Evolutionary conservation across 2,797 vertebrate genomes (phyloP).

Genomic region (Champsocephalus esox): DNA sequence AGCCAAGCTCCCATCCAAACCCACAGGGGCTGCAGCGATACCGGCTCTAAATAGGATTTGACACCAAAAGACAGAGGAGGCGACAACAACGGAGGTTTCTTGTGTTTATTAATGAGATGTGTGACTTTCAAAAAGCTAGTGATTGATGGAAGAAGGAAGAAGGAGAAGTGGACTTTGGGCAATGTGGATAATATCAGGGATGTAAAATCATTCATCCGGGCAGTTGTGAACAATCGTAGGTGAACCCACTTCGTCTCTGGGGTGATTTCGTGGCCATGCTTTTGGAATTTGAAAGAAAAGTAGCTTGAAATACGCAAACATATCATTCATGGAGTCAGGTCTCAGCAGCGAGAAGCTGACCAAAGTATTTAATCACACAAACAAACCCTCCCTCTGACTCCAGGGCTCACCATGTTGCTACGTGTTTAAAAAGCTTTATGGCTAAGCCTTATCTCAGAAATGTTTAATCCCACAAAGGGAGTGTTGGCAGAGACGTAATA

Average conservation of each 20-base stretch:
- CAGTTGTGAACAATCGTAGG: too few relatives aligned
- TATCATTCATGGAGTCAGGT: background rate
- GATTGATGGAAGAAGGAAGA: constrained; percentile 1
- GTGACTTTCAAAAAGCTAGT: background rate
- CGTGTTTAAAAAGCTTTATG: background rate
- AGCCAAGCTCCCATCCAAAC: constrained; percentile 45
- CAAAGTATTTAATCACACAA: constrained; percentile 1
- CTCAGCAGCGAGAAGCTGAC: background rate
- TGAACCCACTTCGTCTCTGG: too few relatives aligned
- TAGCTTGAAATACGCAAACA: too few relatives aligned
- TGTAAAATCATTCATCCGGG: too few relatives aligned
- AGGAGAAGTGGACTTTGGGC: too few relatives aligned
- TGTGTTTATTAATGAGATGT: background rate
- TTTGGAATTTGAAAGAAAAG: too few relatives aligned
- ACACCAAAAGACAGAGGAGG: constrained; percentile 6
- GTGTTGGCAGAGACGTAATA: background rate
- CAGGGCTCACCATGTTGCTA: background rate
- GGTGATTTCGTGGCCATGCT: too few relatives aligned
- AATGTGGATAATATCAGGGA: too few relatives aligned
- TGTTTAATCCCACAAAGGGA: constrained; percentile 26
- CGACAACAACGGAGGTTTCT: background rate
- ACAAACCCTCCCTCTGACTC: background rate
- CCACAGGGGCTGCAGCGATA: constrained; percentile 29
- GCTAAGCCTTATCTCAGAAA: constrained; percentile 21
- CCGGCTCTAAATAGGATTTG: constrained; percentile 50